Evolutionary conservation across 2,113 vertebrate genomes (phyloP).

Genomic region (Loxodonta africana): DNA sequence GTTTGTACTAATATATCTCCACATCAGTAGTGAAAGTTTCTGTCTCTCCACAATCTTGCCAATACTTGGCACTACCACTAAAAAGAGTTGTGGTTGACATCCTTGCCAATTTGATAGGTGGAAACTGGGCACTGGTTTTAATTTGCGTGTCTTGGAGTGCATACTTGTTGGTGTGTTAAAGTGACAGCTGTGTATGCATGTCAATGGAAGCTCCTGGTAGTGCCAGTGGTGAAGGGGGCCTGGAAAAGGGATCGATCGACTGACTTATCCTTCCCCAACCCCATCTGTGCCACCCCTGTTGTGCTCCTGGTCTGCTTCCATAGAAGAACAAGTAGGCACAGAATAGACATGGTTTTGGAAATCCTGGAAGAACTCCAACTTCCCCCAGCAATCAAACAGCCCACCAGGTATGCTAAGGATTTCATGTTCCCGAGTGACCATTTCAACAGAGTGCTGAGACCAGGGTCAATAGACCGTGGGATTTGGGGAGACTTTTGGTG

Average conservation of each 20-base stretch:
- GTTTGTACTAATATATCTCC: not conserved
- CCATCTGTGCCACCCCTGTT: accelerated
- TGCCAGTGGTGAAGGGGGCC: too few species aligned
- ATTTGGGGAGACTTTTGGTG: not conserved
- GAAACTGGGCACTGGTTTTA: not conserved
- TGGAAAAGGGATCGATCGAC: not conserved
- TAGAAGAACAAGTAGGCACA: not conserved
- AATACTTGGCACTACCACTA: not conserved
- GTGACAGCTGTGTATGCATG: not conserved
- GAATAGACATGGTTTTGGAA: not conserved
- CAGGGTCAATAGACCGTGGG: not conserved
- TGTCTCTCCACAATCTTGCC: not conserved
- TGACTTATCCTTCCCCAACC: too few species aligned
- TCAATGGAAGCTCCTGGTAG: not conserved
- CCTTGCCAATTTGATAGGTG: not conserved
- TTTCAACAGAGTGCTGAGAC: not conserved
- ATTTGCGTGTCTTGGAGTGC: too few species aligned
- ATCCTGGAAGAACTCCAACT: too few species aligned
- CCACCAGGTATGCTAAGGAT: not conserved
- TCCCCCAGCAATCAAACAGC: not conserved
- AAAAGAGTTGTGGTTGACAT: not conserved
- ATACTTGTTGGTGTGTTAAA: not conserved
- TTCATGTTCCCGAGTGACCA: not conserved
- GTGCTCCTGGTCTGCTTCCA: not conserved
- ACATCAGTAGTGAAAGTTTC: not conserved